Base-by-base conservation (phyloP, 1,140 invertebrate genomes). In the Macrocentrus cingulum region DNA sequence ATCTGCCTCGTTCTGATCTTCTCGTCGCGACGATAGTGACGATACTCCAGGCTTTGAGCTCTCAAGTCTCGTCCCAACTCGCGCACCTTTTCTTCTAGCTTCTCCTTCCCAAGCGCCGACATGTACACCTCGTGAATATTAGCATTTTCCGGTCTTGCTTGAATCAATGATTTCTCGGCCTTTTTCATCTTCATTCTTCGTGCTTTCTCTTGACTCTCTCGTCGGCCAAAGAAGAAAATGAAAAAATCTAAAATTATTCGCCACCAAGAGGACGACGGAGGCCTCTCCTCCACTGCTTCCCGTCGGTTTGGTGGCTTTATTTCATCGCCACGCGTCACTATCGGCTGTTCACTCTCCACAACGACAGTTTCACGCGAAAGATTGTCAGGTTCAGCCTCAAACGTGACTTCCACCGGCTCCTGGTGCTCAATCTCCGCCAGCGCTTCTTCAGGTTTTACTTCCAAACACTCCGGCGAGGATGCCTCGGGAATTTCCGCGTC, bases 61-160 rank as follows among this genome's bases (percentile, higher is more conserved):
- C 45, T 19, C 13, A 66, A n/a, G 22, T 64, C 60, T 22, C 32
- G 59, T 13, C 61, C 56, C 44, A 66, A 37, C 8, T 11, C 13
- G 6, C 62, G 64, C 45, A 62, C 37, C 48, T 62, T 66, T 49
- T 60, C 54, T 36, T 63, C 56, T 15, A 55, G 56, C 5, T 60
- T 64, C 19, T 39, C 32, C 15, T 15, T 13, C 11, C 8, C 13
- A 15, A 56, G 11, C 0, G 54, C 36, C 11, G 54, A 48, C 23
- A 49, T 25, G 32, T 56, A 49, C 22, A 22, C 32, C 23, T 56
- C 16, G 9, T 41, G 3, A 23, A 56, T 48, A 13, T 46, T 34
- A 3, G 45, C 9, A 49, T 49, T 41, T 13, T 39, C 45, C 6
- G 19, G 32, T 19, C 41, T 56, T 1, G 15, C 44, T 4, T 32